Evolutionary conservation across 1,140 invertebrate genomes (phyloP), one percentile per base, ranked within the genome.

Genomic region (Cydia amplana): DNA sequence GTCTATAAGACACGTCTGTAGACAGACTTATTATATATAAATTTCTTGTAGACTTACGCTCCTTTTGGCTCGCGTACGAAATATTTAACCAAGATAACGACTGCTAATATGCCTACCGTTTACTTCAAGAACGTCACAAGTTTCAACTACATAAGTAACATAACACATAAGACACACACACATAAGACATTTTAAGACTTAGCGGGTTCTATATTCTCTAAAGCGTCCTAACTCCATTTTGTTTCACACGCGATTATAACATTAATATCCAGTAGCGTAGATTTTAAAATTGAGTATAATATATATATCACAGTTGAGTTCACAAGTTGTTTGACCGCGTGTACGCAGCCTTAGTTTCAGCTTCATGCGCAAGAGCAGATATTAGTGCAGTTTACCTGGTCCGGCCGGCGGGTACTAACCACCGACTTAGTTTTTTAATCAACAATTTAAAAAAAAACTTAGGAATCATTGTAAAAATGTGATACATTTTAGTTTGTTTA

Each of bases 301-400:
- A 25, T 25, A 1, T 3, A 9, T 6, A 14, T 49, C 3, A 18
- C 20, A 23, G 1, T 60, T 12, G 55, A 23, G 55, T 55, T 55
- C 1, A 72, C 4, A 10, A 16, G 18, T 3, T 7, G 28, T 77
- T 75, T 76, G 80, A 49, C 67, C 14, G 78, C 84, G 85, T 85
- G 79, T 36, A 73, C 87, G 77, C 80, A 77, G 79, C 82, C 84
- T 87, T 84, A 73, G 78, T 87, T 87, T 88, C 87, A 88, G 87
- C 75, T 84, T 86, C 81, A 79, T 32, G 78, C 64, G 78, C 77
- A 72, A 55, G 67, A 70, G 78, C 72, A 74, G 28, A 74, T 67
- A 74, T 80, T 80, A 84, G 82, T 80, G 81, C 80, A 83, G 81
- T 83, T 76, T 76, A 83, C 80, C 85, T 83, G 83, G 78, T 82